These are phyloP conservation scores for Parotia lawesii DNA, from an alignment of 2,113 vertebrate species.

Conservation along the genomic window DNA sequence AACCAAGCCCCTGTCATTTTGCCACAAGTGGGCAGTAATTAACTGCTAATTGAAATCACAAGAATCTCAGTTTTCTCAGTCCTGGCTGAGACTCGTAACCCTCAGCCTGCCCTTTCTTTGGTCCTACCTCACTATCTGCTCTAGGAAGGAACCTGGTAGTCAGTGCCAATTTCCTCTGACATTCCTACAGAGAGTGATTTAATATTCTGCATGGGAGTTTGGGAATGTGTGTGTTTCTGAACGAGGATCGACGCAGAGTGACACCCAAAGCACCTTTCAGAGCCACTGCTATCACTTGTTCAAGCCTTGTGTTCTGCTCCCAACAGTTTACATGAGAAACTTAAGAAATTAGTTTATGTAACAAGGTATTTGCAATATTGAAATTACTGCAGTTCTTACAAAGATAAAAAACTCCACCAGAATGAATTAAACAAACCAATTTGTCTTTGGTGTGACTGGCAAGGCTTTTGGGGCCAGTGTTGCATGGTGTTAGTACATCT, in stretches of 20 bases:
- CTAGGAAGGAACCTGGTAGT: background rate
- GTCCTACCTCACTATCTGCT: background rate
- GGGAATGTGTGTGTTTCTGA: fast-evolving
- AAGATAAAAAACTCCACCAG: background rate
- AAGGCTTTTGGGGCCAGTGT: background rate
- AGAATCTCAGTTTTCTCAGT: background rate
- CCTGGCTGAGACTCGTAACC: background rate
- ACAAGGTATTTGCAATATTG: background rate
- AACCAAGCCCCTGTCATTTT: background rate
- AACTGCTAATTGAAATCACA: background rate
- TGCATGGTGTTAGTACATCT: background rate
- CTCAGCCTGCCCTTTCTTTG: background rate
- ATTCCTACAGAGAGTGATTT: background rate
- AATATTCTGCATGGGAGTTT: fast-evolving
- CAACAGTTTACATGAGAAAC: background rate
- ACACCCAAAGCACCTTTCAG: background rate
- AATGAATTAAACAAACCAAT: background rate
- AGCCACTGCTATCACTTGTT: background rate
- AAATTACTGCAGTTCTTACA: background rate
- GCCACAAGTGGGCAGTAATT: constrained; percentile 28
- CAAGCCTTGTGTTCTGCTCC: background rate
- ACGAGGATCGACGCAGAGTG: background rate
- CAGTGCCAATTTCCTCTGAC: fast-evolving
- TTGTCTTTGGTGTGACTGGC: background rate
- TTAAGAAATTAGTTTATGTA: background rate